These are phyloP conservation scores for Alviniconcha strummeri DNA, from an alignment of 2,888 invertebrate genomes.

Conservation along the genomic window DNA sequence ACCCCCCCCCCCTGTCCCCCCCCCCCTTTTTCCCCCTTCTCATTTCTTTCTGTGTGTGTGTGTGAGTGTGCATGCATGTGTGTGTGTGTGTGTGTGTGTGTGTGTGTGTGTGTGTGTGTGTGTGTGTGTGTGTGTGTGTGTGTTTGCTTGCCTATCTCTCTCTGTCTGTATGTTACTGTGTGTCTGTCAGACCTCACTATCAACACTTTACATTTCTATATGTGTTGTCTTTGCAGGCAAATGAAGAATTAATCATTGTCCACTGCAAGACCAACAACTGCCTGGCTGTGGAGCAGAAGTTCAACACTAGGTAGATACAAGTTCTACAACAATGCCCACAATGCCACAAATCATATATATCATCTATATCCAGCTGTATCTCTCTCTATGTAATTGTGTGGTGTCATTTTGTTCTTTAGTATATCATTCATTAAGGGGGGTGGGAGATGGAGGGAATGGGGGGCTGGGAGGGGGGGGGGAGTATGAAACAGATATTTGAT, in stretches of 20 bases:
- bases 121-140: slow-evolving; percentile 15
- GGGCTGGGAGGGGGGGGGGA: not conserved
- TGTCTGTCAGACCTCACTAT: not conserved
- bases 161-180: not conserved
- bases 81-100: not conserved
- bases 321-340: not conserved
- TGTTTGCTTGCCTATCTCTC: not conserved
- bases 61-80: not conserved
- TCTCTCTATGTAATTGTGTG: not conserved
- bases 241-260: slow-evolving; percentile 64
- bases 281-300: slow-evolving; percentile 67
- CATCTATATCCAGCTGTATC: not conserved
- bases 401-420: not conserved
- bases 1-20: too few relatives aligned
- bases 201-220: not conserved
- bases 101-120: slow-evolving; percentile 7
- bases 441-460: not conserved
- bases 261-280: slow-evolving; percentile 69
- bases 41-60: too few relatives aligned
- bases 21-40: too few relatives aligned
- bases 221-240: slow-evolving; percentile 60
- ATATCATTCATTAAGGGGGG: not conserved
- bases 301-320: slow-evolving; percentile 48
- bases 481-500: not conserved
- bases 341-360: not conserved